Evolutionary conservation across 2,797 vertebrate genomes (phyloP).

Genomic region (Pyrocephalus nanus): DNA sequence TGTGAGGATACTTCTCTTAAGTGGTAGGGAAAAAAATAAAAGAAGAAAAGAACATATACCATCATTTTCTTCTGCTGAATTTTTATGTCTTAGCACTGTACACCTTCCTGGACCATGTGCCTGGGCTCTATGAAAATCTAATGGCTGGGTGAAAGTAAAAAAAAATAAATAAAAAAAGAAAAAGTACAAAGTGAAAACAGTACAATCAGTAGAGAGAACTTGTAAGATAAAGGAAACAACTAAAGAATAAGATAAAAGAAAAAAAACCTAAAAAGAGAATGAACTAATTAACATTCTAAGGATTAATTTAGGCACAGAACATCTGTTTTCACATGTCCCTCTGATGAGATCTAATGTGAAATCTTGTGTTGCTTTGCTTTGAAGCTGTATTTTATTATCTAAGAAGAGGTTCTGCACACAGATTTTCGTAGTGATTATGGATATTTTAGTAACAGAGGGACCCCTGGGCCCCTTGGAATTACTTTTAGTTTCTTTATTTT

Average conservation of each 20-base stretch:
- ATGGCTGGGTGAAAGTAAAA: not conserved
- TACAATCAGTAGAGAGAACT: not conserved
- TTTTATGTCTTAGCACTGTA: not conserved
- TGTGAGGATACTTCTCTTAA: not conserved
- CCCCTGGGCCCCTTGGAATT: not conserved
- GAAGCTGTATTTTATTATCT: not conserved
- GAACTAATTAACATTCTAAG: not conserved
- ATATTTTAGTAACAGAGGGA: not conserved
- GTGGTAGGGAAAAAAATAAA: not conserved
- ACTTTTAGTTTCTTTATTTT: not conserved
- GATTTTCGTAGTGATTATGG: not conserved
- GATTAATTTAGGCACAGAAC: conserved; percentile 13
- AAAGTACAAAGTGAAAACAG: not conserved
- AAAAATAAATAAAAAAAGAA: not conserved
- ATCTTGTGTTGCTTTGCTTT: not conserved
- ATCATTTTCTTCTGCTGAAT: not conserved
- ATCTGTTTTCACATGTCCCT: conserved; percentile 8
- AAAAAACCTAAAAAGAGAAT: not conserved
- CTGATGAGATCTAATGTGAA: not conserved
- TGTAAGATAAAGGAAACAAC: not conserved
- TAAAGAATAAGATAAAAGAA: not conserved
- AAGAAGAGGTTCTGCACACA: not conserved
- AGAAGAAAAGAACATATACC: not conserved
- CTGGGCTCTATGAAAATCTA: not conserved
- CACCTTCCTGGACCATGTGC: not conserved